Evolutionary conservation across 2,797 vertebrate species (phyloP), one percentile per base, ranked within the genome.

Genomic region (Anguilla pacifica): DNA sequence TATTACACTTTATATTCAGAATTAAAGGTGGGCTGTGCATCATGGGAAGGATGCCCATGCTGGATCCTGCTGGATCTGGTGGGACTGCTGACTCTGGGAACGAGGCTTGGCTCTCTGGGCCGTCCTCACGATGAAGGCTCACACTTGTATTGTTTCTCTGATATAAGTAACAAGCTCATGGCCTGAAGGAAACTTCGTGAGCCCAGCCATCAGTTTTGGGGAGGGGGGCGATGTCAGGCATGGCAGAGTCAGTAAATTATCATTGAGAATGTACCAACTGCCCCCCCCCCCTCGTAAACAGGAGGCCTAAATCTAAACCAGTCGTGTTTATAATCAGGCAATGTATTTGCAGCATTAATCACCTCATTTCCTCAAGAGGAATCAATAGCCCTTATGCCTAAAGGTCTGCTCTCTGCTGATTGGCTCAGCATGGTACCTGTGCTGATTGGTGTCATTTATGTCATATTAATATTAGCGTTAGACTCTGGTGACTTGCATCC

Each of bases 71-170:
- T 93, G 91, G 88, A 96, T 95, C 96, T 94, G 85, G 90, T 92
- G 86, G 84, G 19, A 19, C 31, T 94, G 90, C 94, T 95, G 96
- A 96, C 93, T 93, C 92, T 39, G 93, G 95, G 94, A 95, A 96
- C 96, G 95, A 94, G 93, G 93, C 87, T 91, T 95, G 90, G 93
- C 93, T 93, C 92, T 93, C 90, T 89, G 91, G 94, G 93, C 95
- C 91, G 92, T 93, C 95, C 91, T 93, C 86, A 93, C 93, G 93
- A 92, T 95, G 94, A 94, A 97, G 96, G 57, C 90, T 91, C 88
- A 83, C 51, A 0, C 90, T 90, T 83, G 85, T 89, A 89, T 83
- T 57, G 87, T 91, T 90, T 85, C 84, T 88, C 5, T 92, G 92
- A 95, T 93, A 88, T 90, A 92, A 92, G 93, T 90, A 92, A 93